Conservation (phyloP, 2,888 invertebrate species). For the Drosophila nr. medialis region DNA sequence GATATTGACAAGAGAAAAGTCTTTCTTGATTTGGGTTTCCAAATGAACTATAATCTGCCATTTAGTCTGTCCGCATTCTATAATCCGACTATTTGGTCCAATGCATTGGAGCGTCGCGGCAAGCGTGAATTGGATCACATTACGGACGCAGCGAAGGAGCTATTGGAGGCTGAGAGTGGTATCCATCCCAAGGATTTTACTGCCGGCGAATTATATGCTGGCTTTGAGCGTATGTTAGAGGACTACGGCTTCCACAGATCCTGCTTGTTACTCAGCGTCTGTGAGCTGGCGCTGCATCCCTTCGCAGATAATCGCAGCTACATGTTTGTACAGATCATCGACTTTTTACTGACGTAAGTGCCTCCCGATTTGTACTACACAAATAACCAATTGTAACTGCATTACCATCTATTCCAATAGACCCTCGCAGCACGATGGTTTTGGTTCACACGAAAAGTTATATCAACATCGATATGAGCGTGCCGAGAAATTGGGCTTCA, state of each 20-base stretch:
- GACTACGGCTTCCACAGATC: slow-evolving; percentile 87
- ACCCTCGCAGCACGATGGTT: slow-evolving; percentile 86
- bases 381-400: neutral
- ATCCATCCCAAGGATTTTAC: slow-evolving; percentile 78
- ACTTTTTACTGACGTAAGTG: slow-evolving; percentile 89
- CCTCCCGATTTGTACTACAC: neutral
- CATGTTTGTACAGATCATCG: slow-evolving; percentile 88
- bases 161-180: slow-evolving; percentile 19
- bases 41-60: slow-evolving; percentile 83
- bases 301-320: slow-evolving; percentile 86
- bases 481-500: slow-evolving; percentile 81
- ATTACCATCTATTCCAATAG: slow-evolving; percentile 73
- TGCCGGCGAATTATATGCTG: slow-evolving; percentile 79
- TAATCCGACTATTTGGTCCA: slow-evolving; percentile 77
- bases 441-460: slow-evolving; percentile 85
- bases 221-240: slow-evolving; percentile 71
- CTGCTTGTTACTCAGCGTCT: slow-evolving; percentile 88
- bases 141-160: slow-evolving; percentile 8
- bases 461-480: slow-evolving; percentile 77
- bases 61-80: slow-evolving; percentile 73
- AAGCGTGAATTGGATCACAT: slow-evolving; percentile 48
- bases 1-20: slow-evolving; percentile 71
- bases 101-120: slow-evolving; percentile 52
- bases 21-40: slow-evolving; percentile 82
- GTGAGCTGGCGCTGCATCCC: slow-evolving; percentile 88